Percentiles rank a stretch among this genome's conserved stretches.
Evolutionary conservation across 2,797 vertebrate species (phyloP).

Genomic region (Paedocypris micromegethes): DNA sequence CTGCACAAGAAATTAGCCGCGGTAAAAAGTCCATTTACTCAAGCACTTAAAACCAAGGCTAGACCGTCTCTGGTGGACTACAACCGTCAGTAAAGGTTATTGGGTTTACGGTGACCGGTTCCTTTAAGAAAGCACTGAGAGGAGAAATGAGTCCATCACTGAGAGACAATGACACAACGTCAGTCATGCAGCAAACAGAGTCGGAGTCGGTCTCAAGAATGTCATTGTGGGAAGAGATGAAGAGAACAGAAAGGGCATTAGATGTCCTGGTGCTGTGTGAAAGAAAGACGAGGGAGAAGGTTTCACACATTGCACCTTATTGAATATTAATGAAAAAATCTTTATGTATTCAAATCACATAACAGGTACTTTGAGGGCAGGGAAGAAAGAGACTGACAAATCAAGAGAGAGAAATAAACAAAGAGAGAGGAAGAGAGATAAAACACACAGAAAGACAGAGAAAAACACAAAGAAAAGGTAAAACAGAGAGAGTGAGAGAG

Average conservation of each 20-base stretch:
- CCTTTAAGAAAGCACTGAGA: background rate
- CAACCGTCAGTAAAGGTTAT: too few relatives aligned
- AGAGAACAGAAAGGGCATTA: slow-evolving; percentile 10
- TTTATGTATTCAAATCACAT: slow-evolving; percentile 34
- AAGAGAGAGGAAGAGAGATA: background rate
- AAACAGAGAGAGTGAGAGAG: background rate
- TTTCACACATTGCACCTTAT: slow-evolving; percentile 1
- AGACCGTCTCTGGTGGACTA: too few relatives aligned
- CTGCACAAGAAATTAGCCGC: too few relatives aligned
- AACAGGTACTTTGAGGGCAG: slow-evolving; percentile 16
- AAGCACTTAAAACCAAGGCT: too few relatives aligned
- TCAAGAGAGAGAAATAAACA: too few relatives aligned
- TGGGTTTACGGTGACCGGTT: too few relatives aligned
- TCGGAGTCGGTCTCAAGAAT: slow-evolving; percentile 2
- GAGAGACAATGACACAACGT: slow-evolving; percentile 1
- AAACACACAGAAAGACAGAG: background rate
- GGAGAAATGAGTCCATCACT: background rate
- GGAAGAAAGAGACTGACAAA: background rate
- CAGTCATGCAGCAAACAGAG: slow-evolving; percentile 1
- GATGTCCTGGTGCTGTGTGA: background rate
- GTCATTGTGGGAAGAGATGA: slow-evolving; percentile 14
- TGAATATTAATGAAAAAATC: slow-evolving; percentile 27
- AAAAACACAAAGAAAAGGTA: too few relatives aligned
- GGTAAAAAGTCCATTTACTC: too few relatives aligned
- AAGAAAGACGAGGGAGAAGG: background rate